These are phyloP conservation scores for Pipistrellus kuhlii DNA, from an alignment of 2,797 vertebrate genomes.

Conservation along the genomic window DNA sequence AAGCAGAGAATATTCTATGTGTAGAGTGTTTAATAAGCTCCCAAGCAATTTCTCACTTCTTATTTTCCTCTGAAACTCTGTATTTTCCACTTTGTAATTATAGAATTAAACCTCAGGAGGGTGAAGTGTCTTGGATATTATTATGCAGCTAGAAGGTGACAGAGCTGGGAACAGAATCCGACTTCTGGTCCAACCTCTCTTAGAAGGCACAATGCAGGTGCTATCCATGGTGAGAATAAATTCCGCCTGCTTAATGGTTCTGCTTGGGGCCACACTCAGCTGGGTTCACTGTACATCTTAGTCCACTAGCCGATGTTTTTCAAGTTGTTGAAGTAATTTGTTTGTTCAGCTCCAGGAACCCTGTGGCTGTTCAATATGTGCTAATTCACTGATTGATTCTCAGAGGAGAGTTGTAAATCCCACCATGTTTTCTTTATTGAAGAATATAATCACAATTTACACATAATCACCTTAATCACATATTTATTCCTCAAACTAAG, in stretches of 20 bases:
- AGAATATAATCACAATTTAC: constrained; percentile 60
- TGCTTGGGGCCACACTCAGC: background rate
- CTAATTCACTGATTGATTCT: constrained; percentile 67
- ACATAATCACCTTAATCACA: constrained; percentile 51
- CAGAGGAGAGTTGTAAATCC: constrained; percentile 60
- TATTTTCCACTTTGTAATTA: constrained; percentile 21
- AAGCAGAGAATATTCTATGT: background rate
- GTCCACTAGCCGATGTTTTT: background rate
- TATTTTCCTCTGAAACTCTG: background rate
- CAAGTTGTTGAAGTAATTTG: constrained; percentile 49
- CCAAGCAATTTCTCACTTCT: background rate
- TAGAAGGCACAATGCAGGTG: background rate
- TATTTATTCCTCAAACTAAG: constrained; percentile 34
- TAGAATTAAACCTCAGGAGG: background rate
- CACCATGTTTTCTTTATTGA: constrained; percentile 62
- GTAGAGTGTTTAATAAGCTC: background rate
- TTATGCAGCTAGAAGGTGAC: background rate
- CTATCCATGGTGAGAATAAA: background rate
- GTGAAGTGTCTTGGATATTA: background rate
- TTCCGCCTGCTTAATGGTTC: background rate
- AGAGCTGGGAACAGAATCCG: background rate
- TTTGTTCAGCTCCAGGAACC: constrained; percentile 59
- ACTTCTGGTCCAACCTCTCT: background rate
- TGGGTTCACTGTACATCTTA: background rate
- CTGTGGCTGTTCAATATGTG: constrained; percentile 54